These are phyloP conservation scores for Saxidomus purpurata DNA, from an alignment of 1,140 invertebrate genomes.

Conservation along the genomic window DNA sequence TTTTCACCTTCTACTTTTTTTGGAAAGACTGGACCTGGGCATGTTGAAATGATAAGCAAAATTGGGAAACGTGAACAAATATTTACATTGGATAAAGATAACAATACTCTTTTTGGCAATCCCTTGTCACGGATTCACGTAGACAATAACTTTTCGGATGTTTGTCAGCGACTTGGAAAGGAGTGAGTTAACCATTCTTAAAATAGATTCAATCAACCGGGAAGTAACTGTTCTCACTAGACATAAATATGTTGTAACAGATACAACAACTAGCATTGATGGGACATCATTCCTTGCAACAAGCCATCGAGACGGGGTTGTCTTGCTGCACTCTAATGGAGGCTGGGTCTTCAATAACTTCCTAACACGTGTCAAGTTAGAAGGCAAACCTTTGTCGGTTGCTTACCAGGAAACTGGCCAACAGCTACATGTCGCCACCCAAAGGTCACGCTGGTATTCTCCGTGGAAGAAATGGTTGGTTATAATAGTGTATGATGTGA, in stretches of 20 bases:
- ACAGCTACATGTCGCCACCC: not conserved
- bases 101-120: not conserved
- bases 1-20: not conserved
- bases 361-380: not conserved
- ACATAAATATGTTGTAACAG: not conserved
- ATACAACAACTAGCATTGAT: not conserved
- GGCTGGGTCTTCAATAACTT: constrained; percentile 24
- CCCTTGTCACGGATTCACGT: constrained; percentile 4
- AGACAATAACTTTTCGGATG: not conserved
- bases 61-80: not conserved
- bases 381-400: not conserved
- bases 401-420: not conserved
- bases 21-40: not conserved
- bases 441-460: not conserved
- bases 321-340: not conserved
- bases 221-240: not conserved
- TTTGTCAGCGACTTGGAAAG: constrained; percentile 2
- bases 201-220: not conserved
- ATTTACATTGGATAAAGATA: not conserved
- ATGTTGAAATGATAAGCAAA: not conserved
- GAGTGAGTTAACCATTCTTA: not conserved
- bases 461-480: not conserved
- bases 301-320: not conserved
- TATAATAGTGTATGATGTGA: not conserved
- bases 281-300: constrained; percentile 19